A percentile compares a stretch with the other conserved stretches of the same genome.
phyloP scores from a whole-genome alignment of 2,113 vertebrate genomes.

The Pedionomus torquatus region DNA sequence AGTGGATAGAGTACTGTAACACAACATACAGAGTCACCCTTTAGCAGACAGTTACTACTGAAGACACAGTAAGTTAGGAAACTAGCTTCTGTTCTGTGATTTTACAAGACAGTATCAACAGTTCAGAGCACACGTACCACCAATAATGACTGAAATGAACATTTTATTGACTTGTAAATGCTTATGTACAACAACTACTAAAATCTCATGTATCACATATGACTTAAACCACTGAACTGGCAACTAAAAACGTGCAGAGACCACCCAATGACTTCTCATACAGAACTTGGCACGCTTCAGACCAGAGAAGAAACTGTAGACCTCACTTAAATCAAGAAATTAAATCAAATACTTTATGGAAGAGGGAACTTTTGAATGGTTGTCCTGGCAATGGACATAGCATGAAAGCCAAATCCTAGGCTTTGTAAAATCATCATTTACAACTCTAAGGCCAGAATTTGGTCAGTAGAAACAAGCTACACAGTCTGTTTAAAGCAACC shows the following conservation, averaged over 20 bases:
- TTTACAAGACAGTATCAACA: rapidly evolving
- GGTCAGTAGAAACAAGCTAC: not conserved
- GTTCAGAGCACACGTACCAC: rapidly evolving
- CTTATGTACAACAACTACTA: not conserved
- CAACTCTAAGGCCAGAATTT: not conserved
- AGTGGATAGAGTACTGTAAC: rapidly evolving
- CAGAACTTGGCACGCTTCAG: not conserved
- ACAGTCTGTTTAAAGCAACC: not conserved
- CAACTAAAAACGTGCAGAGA: not conserved
- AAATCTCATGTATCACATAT: rapidly evolving
- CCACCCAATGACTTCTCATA: not conserved
- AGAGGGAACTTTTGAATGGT: not conserved
- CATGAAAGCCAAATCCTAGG: not conserved
- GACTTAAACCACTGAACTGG: not conserved
- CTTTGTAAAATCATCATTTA: not conserved
- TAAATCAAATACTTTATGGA: not conserved
- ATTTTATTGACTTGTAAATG: not conserved
- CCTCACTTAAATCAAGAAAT: not conserved
- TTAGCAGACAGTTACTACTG: not conserved
- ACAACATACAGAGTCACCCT: not conserved
- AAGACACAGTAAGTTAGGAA: not conserved
- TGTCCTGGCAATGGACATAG: not conserved
- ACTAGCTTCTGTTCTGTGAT: not conserved
- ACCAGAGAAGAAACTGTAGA: not conserved
- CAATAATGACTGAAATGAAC: not conserved